These are phyloP conservation scores for Nineta flava DNA, from an alignment of 2,888 invertebrate genomes.

Conservation along the genomic window DNA sequence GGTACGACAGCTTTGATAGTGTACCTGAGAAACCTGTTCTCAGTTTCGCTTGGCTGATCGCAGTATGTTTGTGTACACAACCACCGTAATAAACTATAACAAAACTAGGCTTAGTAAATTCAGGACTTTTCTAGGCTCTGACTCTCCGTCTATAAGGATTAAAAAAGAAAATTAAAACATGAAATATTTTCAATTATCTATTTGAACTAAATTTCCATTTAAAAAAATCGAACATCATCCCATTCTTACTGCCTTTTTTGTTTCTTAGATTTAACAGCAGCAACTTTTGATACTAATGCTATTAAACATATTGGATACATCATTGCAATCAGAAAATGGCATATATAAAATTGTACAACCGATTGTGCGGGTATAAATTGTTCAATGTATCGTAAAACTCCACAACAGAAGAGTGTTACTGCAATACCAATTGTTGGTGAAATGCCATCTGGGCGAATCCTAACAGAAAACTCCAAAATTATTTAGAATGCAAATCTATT, in stretches of 20 bases:
- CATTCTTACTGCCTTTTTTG: neutral
- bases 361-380: constrained; percentile 16
- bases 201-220: too few species aligned
- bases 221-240: neutral
- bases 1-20: too few species aligned
- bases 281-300: constrained; percentile 3
- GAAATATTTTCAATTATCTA: too few species aligned
- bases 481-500: constrained; percentile 17
- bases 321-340: constrained; percentile 9
- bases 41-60: too few species aligned
- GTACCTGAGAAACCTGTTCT: too few species aligned
- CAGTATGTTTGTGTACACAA: too few species aligned
- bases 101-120: too few species aligned
- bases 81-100: too few species aligned
- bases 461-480: constrained; percentile 15
- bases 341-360: constrained; percentile 15
- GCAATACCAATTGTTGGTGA: constrained; percentile 8
- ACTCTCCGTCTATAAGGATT: too few species aligned
- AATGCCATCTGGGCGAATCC: constrained; percentile 12
- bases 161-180: too few species aligned
- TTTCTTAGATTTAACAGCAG: constrained; percentile 1
- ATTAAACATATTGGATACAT: constrained; percentile 1
- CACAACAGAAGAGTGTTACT: constrained; percentile 8
- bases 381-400: constrained; percentile 14
- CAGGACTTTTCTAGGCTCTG: too few species aligned